Conservation (phyloP, 2,888 invertebrate genomes). For the Pandemis corylana region DNA sequence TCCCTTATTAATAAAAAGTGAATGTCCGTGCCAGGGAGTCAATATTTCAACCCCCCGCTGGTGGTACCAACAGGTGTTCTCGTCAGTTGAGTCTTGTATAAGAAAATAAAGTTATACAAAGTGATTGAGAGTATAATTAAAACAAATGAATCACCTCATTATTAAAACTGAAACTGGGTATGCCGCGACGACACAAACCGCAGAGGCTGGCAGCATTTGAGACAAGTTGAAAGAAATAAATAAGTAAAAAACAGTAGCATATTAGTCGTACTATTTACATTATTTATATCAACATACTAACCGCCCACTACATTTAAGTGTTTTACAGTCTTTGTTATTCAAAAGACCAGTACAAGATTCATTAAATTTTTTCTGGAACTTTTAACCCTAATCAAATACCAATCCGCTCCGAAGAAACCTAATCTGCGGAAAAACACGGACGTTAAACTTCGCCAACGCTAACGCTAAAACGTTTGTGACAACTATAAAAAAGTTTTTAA, state of each 20-base stretch:
- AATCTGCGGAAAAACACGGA: conserved; percentile 9
- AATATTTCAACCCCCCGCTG: conserved; percentile 60
- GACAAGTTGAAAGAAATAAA: too few relatives aligned
- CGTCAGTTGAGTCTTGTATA: conserved; percentile 25
- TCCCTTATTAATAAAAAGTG: conserved; percentile 60
- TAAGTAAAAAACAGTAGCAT: too few relatives aligned
- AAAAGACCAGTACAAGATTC: background rate
- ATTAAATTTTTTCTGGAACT: background rate
- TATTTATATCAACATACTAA: too few relatives aligned
- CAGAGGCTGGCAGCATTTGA: too few relatives aligned
- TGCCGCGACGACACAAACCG: too few relatives aligned
- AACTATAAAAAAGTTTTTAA: conserved; percentile 51
- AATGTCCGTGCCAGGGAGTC: conserved; percentile 55
- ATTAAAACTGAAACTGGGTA: too few relatives aligned
- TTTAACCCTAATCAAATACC: background rate
- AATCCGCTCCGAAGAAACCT: background rate
- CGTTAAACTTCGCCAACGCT: conserved; percentile 10
- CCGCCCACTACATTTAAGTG: too few relatives aligned
- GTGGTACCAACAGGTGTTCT: conserved; percentile 69
- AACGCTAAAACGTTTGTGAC: conserved; percentile 36
- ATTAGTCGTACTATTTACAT: too few relatives aligned
- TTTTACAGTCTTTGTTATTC: background rate
- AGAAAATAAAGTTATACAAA: background rate
- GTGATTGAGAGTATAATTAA: background rate
- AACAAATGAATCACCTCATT: background rate